Base-by-base conservation (phyloP, 2,888 invertebrate species). In the Rhagonycha fulva region DNA sequence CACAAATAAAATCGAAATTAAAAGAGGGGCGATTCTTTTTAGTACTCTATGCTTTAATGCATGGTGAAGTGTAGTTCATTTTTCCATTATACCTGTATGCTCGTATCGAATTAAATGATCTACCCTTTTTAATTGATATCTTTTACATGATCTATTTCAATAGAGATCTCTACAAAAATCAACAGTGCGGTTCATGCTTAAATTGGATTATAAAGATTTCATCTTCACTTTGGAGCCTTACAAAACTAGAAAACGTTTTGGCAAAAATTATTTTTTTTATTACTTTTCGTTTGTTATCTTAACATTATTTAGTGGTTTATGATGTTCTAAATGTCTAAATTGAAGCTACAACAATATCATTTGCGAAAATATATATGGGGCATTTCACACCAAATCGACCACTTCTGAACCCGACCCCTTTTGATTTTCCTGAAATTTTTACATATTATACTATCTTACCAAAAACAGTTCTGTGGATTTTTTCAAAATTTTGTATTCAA, bases 111-210 rank as follows among this genome's bases (percentile, higher is more conserved):
- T 69, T 69, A 69, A 47, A 69, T 47, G 14, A 69, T 69, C 69
- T 69, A 68, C 69, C 47, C 69, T 32, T 69, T 69, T 14, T 23
- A 69, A 71, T 30, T 71, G 19, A 71, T 24, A 63, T 62, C 69
- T 32, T 23, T 32, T 69, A 32, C 32, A 47, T 32, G 32, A 47
- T 69, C 23, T 23, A 47, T 32, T 69, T 47, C 32, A 23, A 60
- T 69, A 14, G 47, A 60, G 19, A 32, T 47, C 23, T 23, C 32
- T 32, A 24, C 63, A 74, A 70, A 74, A 74, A 70, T 67, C 67
- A 70, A 66, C 60, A 24, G 74, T 66, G 67, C 70, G 74, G 24
- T 11, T 70, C 28, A 74, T 74, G 70, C 74, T 60, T 62, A 60
- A 66, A 74, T 19, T 70, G 74, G 74, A 69, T 47, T 69, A 60